A percentile compares a stretch with the other conserved stretches of the same genome.
phyloP scores from a whole-genome alignment of 2,888 invertebrate genomes.

The Hypena proboscidalis region DNA sequence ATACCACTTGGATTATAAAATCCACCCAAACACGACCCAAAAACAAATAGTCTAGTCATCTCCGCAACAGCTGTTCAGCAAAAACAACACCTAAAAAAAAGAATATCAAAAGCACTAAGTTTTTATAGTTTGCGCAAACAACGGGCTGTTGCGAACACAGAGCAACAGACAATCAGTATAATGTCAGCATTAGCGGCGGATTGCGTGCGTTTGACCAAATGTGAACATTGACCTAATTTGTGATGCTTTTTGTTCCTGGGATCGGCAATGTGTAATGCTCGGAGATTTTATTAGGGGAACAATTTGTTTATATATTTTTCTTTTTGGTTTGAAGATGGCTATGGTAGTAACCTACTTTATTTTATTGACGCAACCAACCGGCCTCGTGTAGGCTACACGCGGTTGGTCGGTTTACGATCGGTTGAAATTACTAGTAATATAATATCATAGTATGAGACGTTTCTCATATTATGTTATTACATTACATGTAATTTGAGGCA shows the following conservation, averaged over 20 bases:
- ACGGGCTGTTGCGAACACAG: slow-evolving; percentile 19
- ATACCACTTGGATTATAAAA: background rate
- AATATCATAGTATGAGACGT: too few relatives aligned
- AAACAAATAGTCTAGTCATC: slow-evolving; percentile 6
- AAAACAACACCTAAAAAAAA: slow-evolving; percentile 22
- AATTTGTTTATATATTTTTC: too few relatives aligned
- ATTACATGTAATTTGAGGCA: too few relatives aligned
- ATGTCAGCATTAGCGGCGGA: slow-evolving; percentile 38
- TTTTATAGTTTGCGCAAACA: slow-evolving; percentile 29
- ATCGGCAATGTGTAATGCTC: background rate
- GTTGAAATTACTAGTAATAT: too few relatives aligned
- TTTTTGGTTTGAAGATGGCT: background rate
- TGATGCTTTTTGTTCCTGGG: slow-evolving; percentile 17
- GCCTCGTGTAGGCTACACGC: too few relatives aligned
- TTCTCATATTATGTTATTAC: too few relatives aligned
- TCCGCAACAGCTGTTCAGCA: slow-evolving; percentile 28
- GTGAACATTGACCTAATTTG: slow-evolving; percentile 36
- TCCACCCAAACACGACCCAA: slow-evolving; percentile 6
- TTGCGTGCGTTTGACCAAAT: slow-evolving; percentile 43
- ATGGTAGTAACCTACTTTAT: background rate
- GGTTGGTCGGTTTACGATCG: too few relatives aligned
- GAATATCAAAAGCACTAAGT: slow-evolving; percentile 32
- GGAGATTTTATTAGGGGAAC: too few relatives aligned
- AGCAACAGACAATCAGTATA: slow-evolving; percentile 22
- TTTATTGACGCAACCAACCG: too few relatives aligned